These are phyloP conservation scores for Drosophila murphyi DNA, from an alignment of 1,140 invertebrate genomes.

Conservation along the genomic window DNA sequence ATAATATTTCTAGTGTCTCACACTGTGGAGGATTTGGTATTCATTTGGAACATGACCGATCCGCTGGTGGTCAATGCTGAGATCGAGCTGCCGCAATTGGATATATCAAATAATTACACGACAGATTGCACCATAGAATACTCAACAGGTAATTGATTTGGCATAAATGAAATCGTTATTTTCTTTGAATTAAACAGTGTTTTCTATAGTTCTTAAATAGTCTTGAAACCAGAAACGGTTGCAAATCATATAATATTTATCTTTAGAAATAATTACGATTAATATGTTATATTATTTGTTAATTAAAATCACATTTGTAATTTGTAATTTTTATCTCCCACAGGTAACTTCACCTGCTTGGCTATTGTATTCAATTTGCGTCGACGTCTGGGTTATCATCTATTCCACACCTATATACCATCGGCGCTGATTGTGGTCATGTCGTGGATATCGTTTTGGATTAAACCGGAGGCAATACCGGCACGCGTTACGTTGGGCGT, in stretches of 20 bases:
- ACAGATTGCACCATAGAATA: constrained; percentile 95
- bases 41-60: constrained; percentile 95
- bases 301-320: too few species aligned
- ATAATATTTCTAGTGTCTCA: constrained; percentile 88
- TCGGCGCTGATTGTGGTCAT: constrained; percentile 95
- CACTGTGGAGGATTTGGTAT: constrained; percentile 92
- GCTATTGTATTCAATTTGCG: constrained; percentile 93
- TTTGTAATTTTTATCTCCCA: not conserved
- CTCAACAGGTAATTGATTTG: constrained; percentile 88
- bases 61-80: constrained; percentile 94
- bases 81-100: constrained; percentile 93
- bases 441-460: constrained; percentile 98
- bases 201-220: too few species aligned
- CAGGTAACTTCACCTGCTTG: constrained; percentile 94
- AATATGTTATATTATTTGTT: too few species aligned
- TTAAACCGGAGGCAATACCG: constrained; percentile 95
- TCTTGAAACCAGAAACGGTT: too few species aligned
- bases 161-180: not conserved
- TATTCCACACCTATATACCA: constrained; percentile 96
- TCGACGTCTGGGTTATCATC: constrained; percentile 93
- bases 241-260: too few species aligned
- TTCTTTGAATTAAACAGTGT: too few species aligned
- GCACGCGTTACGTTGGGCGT: constrained; percentile 87
- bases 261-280: too few species aligned
- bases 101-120: constrained; percentile 94